phyloP scores from a whole-genome alignment of 1,140 invertebrate species.

The Myzus persicae region DNA sequence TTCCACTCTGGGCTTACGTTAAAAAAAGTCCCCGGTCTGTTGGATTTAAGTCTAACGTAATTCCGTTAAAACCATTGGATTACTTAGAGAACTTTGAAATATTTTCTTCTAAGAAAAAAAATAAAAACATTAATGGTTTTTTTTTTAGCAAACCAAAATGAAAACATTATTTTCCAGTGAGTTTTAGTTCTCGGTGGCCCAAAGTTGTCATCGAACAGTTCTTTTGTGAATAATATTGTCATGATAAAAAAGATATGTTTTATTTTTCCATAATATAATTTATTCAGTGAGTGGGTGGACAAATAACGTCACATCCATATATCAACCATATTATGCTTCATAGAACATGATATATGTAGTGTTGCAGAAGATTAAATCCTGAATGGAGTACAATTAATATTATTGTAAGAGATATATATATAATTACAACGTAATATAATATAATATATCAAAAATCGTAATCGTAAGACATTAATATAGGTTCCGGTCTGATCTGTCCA shows the following conservation, averaged over 20 bases:
- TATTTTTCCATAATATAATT: conserved; percentile 11
- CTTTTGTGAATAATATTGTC: neutral
- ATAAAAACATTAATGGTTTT: neutral
- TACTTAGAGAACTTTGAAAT: conserved; percentile 25
- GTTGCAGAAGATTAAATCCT: neutral
- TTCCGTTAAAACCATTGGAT: conserved; percentile 15
- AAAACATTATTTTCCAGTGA: neutral
- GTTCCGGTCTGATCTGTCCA: too few relatives aligned
- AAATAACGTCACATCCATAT: neutral
- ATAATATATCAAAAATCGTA: too few relatives aligned
- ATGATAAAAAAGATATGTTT: neutral
- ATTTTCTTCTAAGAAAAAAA: neutral
- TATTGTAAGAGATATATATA: too few relatives aligned
- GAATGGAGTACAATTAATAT: neutral
- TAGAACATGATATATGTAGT: neutral
- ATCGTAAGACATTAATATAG: too few relatives aligned
- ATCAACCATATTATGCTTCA: neutral
- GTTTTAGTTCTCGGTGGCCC: neutral
- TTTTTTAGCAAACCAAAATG: neutral
- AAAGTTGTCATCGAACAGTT: neutral
- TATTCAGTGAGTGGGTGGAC: neutral
- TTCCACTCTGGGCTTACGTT: neutral
- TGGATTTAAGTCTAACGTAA: neutral
- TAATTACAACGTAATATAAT: too few relatives aligned
- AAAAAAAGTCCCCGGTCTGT: neutral